Base-by-base conservation (phyloP, 2,113 vertebrate species). In the Serilophus lunatus region DNA sequence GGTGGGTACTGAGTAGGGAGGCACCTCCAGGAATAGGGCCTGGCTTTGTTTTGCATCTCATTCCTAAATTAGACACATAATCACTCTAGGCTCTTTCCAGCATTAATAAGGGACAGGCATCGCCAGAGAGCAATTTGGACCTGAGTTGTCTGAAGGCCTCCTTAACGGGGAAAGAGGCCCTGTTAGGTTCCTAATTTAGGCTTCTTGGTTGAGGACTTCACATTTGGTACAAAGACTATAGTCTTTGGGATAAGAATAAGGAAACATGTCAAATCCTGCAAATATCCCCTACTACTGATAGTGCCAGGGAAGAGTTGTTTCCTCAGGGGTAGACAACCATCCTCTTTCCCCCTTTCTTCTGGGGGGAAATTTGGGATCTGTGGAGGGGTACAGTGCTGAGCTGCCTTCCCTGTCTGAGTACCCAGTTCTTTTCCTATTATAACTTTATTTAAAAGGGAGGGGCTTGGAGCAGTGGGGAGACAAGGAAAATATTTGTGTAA, bases 401-500 rank as follows among this genome's bases (percentile, higher is more conserved):
- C 31, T 65, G 19, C 75, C 33, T 82, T 85, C 82, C 22, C 18
- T n/a, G 6, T 59, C 80, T 71, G n/a, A 86, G 3, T 26, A 65
- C 44, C 25, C 10, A 1, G 51, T 64, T 94, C 54, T 35, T 84
- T 86, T 94, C 86, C 65, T 88, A 13, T 90, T 84, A 71, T 60
- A 93, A 83, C 31, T 23, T 85, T 92, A 94, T 95, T 83, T 84
- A 65, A 85, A 95, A 83, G 14, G 36, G 49, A 47, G 53, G 59
- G 15, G 59, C 35, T 81, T 54, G 68, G 74, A 89, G 26, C 17
- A 56, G 81, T 26, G 68, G 26, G 78, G 82, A 94, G 88, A 96
- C 86, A 94, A 96, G 75, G 72, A 96, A 97, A 97, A 97, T 97
- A 96, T 97, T 97, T 96, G 75, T 92, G 49, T 84, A 97, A 96